Base-by-base conservation (phyloP, 2,888 invertebrate species). In the Tholera decimalis region DNA sequence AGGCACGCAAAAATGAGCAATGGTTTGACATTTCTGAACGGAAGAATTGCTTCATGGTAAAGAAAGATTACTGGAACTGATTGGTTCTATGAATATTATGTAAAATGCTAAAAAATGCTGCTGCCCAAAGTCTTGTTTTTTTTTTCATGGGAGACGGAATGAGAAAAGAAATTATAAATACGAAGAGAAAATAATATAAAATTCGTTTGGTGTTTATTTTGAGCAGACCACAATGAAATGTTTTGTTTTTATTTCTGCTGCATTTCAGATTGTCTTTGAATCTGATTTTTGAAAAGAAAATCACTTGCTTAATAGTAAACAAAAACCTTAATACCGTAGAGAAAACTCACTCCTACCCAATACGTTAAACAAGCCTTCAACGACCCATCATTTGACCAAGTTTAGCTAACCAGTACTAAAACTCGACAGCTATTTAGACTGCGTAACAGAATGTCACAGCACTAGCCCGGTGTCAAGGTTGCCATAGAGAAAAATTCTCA, bases 391-490 rank as follows among this genome's bases (percentile, higher is more conserved):
- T 39, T 61, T 33, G 39, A 39, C 72, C 57, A 73, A 73, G 20
- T 62, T 30, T 18, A 58, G 68, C 35, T 2, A 30, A 54, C 51
- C n/a, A 8, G 46, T 66, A 60, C 30, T 39, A 37, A 61, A 41
- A 51, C 43, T 15, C n/a, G 35, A 35, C 33, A 54, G 30, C 24
- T 65, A 75, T 71, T 71, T 66, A 56, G 61, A 33, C 8, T 59
- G 41, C 26, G 58, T 41, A 46, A n/a, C 43, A 58, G 37, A 55
- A 69, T 55, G 54, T 47, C 11, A 49, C 51, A 24, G 47, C 4
- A 33, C 1, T 60, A 35, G 57, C 55, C 62, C 43, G 8, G 28
- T 75, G 75, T 75, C 80, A 80, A 80, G 80, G 80, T 68, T 73
- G 56, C 11, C 28, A 66, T 47, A 7, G 13, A 28, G 59, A 13